Evolutionary conservation across 2,888 invertebrate species (phyloP), one percentile per base, ranked within the genome.

Genomic region (Autographa pulchrina): DNA sequence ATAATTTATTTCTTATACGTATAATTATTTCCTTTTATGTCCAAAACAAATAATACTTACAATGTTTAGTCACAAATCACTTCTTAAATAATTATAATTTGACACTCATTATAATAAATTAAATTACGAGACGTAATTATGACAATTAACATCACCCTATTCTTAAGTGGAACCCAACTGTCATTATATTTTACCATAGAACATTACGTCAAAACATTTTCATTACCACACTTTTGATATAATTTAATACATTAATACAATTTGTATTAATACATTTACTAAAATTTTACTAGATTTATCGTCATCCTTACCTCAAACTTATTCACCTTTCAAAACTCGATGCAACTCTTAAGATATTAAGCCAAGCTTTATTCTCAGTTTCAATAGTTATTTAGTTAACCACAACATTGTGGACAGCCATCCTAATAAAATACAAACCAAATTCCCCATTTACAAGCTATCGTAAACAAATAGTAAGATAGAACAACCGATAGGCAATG

Each of bases 401-500:
- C 20, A 56, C 54, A 56, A 1, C 11, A 56, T 56, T 56, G 54
- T 56, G 25, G 14, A 59, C 13, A 32, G 43, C 25, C 43, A 64
- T 62, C 48, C 38, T 69, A 78, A 64, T 56, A 62, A 65, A 66
- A 63, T 63, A 56, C 62, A 25, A 75, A 71, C 75, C 58, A 1
- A 60, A 78, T 78, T 71, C 63, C 75, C 79, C 62, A 66, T 71
- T 65, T 25, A 69, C 60, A 35, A 63, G 54, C 20, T 60, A 72
- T 75, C 59, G 72, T 79, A 79, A 78, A 67, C 66, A 77, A 78
- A 77, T 67, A 69, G 61, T 64, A 68, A 58, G 38, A 65, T 52
- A 68, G 58, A 61, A 32, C 62, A 43, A 54, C 59, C 54, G 20
- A 65, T 32, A 70, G 59, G 59, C 64, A 58, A 74, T n/a, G 70